Percentiles rank a stretch among this genome's conserved stretches.
These are phyloP conservation scores for Phrynocephalus forsythii DNA, from an alignment of 2,797 vertebrate genomes.

Conservation along the genomic window DNA sequence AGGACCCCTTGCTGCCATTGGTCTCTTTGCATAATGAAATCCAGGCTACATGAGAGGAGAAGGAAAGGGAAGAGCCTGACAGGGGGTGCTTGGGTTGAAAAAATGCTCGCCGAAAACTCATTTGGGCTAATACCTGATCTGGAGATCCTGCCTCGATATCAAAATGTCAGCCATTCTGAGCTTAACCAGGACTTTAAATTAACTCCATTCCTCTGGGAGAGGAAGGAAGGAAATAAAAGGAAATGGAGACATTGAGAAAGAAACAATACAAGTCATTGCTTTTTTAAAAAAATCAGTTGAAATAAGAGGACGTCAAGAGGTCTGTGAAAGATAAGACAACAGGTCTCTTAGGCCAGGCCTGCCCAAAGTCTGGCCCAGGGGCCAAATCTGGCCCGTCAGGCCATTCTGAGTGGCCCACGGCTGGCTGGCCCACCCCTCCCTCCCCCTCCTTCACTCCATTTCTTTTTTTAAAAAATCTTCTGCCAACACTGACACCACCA, in stretches of 20 bases:
- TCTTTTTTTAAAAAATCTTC: too few relatives aligned
- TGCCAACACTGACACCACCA: too few relatives aligned
- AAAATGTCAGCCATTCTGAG: conserved; percentile 74
- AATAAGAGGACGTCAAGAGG: conserved; percentile 65
- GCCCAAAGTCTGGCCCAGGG: too few relatives aligned
- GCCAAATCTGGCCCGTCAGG: too few relatives aligned
- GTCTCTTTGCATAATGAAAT: conserved; percentile 70
- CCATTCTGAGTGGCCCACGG: too few relatives aligned
- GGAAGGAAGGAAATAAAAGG: conserved; percentile 42
- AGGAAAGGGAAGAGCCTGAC: conserved; percentile 24
- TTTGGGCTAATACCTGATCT: conserved; percentile 71
- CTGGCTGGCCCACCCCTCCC: too few relatives aligned
- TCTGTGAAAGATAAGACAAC: conserved; percentile 47
- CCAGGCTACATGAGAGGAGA: conserved; percentile 48
- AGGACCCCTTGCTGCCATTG: conserved; percentile 52
- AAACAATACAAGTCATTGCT: conserved; percentile 51
- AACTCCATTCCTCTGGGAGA: conserved; percentile 65
- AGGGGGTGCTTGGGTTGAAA: conserved; percentile 24
- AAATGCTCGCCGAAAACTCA: conserved; percentile 52
- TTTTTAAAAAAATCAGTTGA: neutral
- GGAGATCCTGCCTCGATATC: conserved; percentile 72
- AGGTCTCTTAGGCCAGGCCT: neutral
- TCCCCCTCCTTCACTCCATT: too few relatives aligned
- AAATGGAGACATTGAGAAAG: conserved; percentile 55
- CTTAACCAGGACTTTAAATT: conserved; percentile 77